Evolutionary conservation across 2,888 invertebrate species (phyloP).

Genomic region (Sarcophaga caerulescens): DNA sequence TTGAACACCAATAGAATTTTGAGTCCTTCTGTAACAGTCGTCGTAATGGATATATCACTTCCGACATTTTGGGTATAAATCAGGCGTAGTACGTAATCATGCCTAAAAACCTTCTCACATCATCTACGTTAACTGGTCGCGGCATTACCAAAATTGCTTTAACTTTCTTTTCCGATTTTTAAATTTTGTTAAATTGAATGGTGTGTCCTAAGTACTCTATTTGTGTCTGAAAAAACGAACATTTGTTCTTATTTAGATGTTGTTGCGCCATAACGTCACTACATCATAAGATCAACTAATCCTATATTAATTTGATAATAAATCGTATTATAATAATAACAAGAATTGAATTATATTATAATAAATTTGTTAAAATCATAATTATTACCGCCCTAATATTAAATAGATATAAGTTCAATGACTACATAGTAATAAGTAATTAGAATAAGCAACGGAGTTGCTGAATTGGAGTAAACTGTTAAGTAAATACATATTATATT

Average conservation of each 20-base stretch:
- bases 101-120: slow-evolving; percentile 57
- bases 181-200: slow-evolving; percentile 44
- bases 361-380: too few relatives aligned
- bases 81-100: slow-evolving; percentile 55
- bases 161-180: slow-evolving; percentile 49
- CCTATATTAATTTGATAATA: too few relatives aligned
- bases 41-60: slow-evolving; percentile 38
- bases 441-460: too few relatives aligned
- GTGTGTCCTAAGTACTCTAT: slow-evolving; percentile 49
- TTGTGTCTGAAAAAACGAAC: slow-evolving; percentile 42
- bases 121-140: slow-evolving; percentile 35
- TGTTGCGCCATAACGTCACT: too few relatives aligned
- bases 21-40: slow-evolving; percentile 37
- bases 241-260: slow-evolving; percentile 46
- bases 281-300: too few relatives aligned
- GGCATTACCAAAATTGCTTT: slow-evolving; percentile 52
- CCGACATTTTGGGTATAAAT: slow-evolving; percentile 52
- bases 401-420: too few relatives aligned
- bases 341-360: too few relatives aligned
- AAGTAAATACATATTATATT: too few relatives aligned
- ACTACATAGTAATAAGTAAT: too few relatives aligned
- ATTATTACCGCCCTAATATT: too few relatives aligned
- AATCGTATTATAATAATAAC: too few relatives aligned
- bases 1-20: slow-evolving; percentile 37
- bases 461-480: too few relatives aligned